Base-by-base conservation (phyloP, 2,888 invertebrate species). In the Rhodophaea formosa region DNA sequence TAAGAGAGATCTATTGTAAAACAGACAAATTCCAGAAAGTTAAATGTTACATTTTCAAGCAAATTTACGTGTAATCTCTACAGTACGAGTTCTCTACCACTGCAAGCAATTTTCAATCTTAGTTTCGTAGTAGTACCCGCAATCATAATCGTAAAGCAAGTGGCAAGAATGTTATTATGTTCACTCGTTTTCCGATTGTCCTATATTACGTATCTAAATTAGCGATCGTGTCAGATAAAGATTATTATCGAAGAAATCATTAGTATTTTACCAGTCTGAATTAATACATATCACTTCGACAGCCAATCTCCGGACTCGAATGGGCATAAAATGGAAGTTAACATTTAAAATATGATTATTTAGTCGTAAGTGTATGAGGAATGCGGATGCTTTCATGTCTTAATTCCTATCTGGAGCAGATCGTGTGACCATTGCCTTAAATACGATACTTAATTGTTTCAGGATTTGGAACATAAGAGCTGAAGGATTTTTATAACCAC, bases 141-240 rank as follows among this genome's bases (percentile, higher is more conserved):
- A 3, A n/a, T n/a, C 10, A 12, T 39, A 10, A 10, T 39, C 39
- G 39, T 39, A 39, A 39, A 39, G 39, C 39, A 10, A 39, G 39
- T n/a, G 39, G n/a, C 12, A 39, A 39, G 39, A 39, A 39, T 39
- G 39, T 39, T 39, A 39, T 29, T 30, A 49, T 12, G 16, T 8
- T 45, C 30, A 49, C 23, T 49, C 10, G 49, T 49, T 15, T 49
- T 49, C 47, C 29, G n/a, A 49, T 49, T 29, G 47, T 49, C 30
- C 29, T 30, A 49, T 49, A 29, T 14, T 30, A 45, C 45, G 12
- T 39, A 45, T 30, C n/a, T 49, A 30, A 30, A 30, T 49, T 29
- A 30, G 30, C 47, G 29, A 49, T 49, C 30, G 3, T 8, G 30
- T 2, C 47, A n/a, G 29, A 16, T 49, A 49, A 29, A 29, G 47